Conservation (phyloP, 1,140 invertebrate genomes). For the Drosophila burlai region DNA sequence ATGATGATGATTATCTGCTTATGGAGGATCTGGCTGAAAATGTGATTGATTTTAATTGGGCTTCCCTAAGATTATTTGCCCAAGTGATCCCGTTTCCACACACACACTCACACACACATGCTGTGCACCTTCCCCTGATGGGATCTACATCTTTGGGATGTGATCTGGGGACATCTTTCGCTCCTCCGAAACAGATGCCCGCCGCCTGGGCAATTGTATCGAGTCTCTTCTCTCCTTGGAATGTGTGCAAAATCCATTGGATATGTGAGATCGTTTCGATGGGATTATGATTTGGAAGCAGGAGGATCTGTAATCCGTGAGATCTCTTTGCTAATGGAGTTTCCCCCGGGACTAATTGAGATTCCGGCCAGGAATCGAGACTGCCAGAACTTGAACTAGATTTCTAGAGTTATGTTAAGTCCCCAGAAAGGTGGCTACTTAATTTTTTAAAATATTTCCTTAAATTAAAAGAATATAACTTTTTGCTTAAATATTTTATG, state of each 20-base stretch:
- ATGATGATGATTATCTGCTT: conserved; percentile 72
- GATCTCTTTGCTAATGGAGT: conserved; percentile 15
- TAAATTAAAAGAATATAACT: not conserved
- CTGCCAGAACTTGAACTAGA: not conserved
- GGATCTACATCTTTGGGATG: conserved; percentile 37
- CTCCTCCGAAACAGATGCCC: not conserved
- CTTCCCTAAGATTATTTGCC: conserved; percentile 48
- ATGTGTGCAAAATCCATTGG: conserved; percentile 81
- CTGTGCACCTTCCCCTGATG: conserved; percentile 2
- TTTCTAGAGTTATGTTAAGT: not conserved
- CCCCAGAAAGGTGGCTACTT: not conserved
- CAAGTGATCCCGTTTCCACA: conserved; percentile 45
- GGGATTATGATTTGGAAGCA: conserved; percentile 52
- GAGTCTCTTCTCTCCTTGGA: conserved; percentile 1
- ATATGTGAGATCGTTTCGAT: conserved; percentile 73
- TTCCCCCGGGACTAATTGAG: conserved; percentile 22
- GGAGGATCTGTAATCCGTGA: no score
- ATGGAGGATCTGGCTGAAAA: conserved; percentile 53
- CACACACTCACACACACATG: conserved; percentile 9
- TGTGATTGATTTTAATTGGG: conserved; percentile 81
- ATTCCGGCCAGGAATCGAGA: conserved; percentile 2
- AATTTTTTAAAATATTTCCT: not conserved
- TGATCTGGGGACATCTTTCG: conserved; percentile 66
- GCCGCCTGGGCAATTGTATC: conserved; percentile 31
- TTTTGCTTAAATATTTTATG: not conserved